Evolutionary conservation across 2,888 invertebrate genomes (phyloP).

Genomic region (Chironomus riparius): DNA sequence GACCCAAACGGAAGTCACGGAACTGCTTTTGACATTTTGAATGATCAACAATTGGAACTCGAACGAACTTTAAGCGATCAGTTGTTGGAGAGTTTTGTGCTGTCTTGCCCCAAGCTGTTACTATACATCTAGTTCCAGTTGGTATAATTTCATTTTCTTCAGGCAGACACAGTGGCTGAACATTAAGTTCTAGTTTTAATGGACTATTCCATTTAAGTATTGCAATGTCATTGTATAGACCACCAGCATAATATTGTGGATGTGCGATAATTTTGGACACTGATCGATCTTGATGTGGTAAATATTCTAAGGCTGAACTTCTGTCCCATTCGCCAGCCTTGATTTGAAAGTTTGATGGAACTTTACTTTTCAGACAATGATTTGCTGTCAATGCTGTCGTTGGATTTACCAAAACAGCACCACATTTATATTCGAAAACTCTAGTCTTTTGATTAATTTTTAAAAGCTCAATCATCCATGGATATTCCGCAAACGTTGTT

Average conservation of each 20-base stretch:
- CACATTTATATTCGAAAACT: conserved; percentile 17
- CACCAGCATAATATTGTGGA: conserved; percentile 49
- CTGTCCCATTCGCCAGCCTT: conserved; percentile 76
- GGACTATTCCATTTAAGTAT: too few species aligned
- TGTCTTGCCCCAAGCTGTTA: conserved; percentile 36
- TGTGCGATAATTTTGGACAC: conserved; percentile 40
- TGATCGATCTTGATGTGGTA: conserved; percentile 57
- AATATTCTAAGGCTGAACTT: conserved; percentile 56
- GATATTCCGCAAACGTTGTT: conserved; percentile 10
- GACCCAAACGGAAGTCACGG: conserved; percentile 47
- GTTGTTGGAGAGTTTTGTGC: neutral
- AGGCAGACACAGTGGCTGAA: conserved; percentile 61
- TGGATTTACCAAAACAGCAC: conserved; percentile 12
- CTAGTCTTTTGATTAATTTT: conserved; percentile 2
- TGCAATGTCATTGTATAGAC: too few species aligned
- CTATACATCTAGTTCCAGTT: conserved; percentile 27
- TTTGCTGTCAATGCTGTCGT: neutral
- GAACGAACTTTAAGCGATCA: conserved; percentile 6
- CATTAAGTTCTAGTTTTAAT: conserved; percentile 55
- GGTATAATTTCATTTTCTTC: conserved; percentile 23
- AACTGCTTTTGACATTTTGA: conserved; percentile 43
- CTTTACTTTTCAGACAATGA: conserved; percentile 36
- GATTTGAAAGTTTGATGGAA: conserved; percentile 53
- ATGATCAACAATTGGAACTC: conserved; percentile 44
- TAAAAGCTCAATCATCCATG: conserved; percentile 14